Conservation (phyloP, 1,140 invertebrate genomes). For the Dendrolimus punctatus region DNA sequence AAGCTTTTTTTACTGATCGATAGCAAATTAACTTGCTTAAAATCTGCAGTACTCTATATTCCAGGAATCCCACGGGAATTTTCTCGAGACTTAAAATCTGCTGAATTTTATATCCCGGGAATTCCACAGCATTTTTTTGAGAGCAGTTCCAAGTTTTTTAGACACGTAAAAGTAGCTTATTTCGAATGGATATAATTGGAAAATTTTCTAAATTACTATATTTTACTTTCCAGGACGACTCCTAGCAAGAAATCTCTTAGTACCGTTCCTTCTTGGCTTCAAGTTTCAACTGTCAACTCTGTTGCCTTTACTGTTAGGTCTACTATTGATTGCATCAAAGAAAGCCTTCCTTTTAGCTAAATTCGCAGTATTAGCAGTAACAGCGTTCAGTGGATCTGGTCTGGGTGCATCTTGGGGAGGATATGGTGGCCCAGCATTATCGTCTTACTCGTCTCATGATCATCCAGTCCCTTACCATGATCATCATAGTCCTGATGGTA, state of each 20-base stretch:
- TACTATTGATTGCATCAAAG: constrained; percentile 79
- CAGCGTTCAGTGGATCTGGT: constrained; percentile 74
- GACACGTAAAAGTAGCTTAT: too few relatives aligned
- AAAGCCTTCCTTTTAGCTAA: constrained; percentile 83
- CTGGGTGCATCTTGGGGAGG: constrained; percentile 44
- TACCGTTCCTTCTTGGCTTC: constrained; percentile 82
- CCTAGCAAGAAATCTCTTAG: constrained; percentile 77
- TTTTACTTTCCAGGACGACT: constrained; percentile 75
- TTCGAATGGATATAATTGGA: too few relatives aligned
- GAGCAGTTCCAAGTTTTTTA: too few relatives aligned
- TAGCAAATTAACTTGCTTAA: too few relatives aligned
- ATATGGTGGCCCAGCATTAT: constrained; percentile 29
- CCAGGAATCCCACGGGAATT: too few relatives aligned
- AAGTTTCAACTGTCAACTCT: constrained; percentile 83
- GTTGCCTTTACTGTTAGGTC: constrained; percentile 79
- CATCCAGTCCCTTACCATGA: constrained; percentile 37
- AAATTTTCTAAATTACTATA: too few relatives aligned
- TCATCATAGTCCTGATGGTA: constrained; percentile 35
- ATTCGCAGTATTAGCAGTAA: constrained; percentile 78
- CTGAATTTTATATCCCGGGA: too few relatives aligned
- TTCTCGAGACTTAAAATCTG: too few relatives aligned
- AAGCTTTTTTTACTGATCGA: too few relatives aligned
- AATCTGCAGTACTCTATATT: too few relatives aligned
- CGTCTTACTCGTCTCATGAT: constrained; percentile 43
- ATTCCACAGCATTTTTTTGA: too few relatives aligned